Percentiles rank a stretch among this genome's conserved stretches.
phyloP scores from a whole-genome alignment of 2,888 invertebrate species.

The Melanargia galathea region DNA sequence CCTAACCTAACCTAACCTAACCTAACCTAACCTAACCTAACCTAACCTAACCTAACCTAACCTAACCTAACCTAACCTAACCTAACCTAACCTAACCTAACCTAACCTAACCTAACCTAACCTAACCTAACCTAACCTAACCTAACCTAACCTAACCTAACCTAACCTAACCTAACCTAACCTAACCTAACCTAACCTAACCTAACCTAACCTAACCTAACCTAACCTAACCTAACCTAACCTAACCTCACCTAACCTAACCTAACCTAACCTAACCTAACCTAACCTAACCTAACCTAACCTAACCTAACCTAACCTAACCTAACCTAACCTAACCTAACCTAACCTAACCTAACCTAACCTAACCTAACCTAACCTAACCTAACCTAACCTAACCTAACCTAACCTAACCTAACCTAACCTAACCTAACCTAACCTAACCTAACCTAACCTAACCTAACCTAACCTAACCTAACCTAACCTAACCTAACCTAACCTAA shows the following conservation, averaged over 20 bases:
- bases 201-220: constrained; percentile 17
- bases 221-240: too few relatives aligned
- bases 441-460: constrained; percentile 37
- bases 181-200: too few relatives aligned
- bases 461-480: constrained; percentile 36
- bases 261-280: constrained; percentile 4
- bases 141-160: neutral
- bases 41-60: constrained; percentile 38
- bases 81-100: constrained; percentile 31
- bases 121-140: too few relatives aligned
- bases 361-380: too few relatives aligned
- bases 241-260: too few relatives aligned
- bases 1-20: constrained; percentile 29
- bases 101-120: constrained; percentile 20
- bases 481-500: constrained; percentile 23
- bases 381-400: neutral
- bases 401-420: constrained; percentile 34
- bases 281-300: too few relatives aligned
- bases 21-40: constrained; percentile 36
- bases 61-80: constrained; percentile 32
- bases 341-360: too few relatives aligned
- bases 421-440: constrained; percentile 38
- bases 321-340: too few relatives aligned
- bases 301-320: constrained; percentile 18
- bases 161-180: too few relatives aligned